Base-by-base conservation (phyloP, 2,888 invertebrate genomes). In the Ectobius pallidus region DNA sequence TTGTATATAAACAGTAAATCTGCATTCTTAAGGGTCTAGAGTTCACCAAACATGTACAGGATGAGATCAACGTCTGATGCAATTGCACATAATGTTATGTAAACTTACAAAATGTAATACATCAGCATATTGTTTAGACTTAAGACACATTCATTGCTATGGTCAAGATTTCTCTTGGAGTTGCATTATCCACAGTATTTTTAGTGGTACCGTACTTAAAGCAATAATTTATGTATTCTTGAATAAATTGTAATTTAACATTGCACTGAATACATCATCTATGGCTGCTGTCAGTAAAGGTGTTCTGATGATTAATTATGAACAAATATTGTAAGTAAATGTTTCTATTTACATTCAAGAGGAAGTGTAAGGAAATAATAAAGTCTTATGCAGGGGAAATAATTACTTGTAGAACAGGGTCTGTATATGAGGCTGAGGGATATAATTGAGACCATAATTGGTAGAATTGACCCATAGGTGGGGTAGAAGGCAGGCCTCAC, bases 401-500 rank as follows among this genome's bases (percentile, higher is more conserved):
- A 22, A 52, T 25, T 52, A 14, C 25, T 52, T 52, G 25, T 4
- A 55, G 55, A 69, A 16, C 11, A 30, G 20, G 34, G 52, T 49
- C 69, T 69, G 52, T 39, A 62, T 18, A 46, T 65, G 55, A 44
- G 34, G 46, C 61, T 39, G 61, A n/a, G 14, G 18, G 34, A 55
- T 22, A 65, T 16, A 58, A 69, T 25, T 30, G 62, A 63, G 63
- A 70, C 71, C 42, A 34, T 25, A 27, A 18, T 49, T 55, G 71
- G 55, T 67, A 32, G 44, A 39, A 39, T 25, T 67, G 52, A 65
- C 71, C 65, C 62, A 46, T 27, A 32, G 30, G 27, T 34, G 32
- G 70, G 70, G 46, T 70, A 22, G 44, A 72, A 72, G 72, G 73
- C 73, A 75, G 73, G 72, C 72, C 73, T 73, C 71, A 69, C 65